Evolutionary conservation across 1,140 invertebrate genomes (phyloP).

Genomic region (Wiebesia pumilae): DNA sequence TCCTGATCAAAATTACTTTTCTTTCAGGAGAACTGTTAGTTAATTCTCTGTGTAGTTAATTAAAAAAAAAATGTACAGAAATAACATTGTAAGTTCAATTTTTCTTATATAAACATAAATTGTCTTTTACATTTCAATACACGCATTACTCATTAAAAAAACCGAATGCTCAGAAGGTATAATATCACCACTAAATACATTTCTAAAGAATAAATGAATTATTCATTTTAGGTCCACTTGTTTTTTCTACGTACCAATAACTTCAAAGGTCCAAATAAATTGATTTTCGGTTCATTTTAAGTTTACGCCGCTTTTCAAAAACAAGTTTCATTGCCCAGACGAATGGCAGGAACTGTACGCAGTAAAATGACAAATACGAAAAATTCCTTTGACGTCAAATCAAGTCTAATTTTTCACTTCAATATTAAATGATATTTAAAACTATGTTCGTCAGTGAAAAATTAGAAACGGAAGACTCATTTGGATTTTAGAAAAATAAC

Average conservation of each 20-base stretch:
- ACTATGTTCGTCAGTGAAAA: background rate
- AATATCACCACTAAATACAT: background rate
- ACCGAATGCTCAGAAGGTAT: background rate
- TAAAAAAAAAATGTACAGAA: no score
- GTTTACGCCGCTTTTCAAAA: no score
- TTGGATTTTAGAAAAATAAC: no score
- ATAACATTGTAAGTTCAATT: no score
- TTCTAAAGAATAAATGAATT: conserved; percentile 15
- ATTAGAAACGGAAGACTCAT: background rate
- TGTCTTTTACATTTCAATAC: background rate
- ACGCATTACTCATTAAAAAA: background rate
- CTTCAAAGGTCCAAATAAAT: background rate
- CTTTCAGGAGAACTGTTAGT: background rate
- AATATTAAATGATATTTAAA: background rate
- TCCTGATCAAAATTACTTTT: background rate
- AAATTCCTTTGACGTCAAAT: no score
- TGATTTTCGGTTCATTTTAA: conserved; percentile 8
- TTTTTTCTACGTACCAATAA: background rate
- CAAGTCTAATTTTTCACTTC: background rate
- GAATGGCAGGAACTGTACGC: no score
- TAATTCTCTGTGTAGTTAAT: no score
- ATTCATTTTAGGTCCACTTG: background rate
- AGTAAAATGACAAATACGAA: no score
- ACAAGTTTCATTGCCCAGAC: no score
- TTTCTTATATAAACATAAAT: background rate